Percentiles rank a stretch among this genome's conserved stretches.
Conservation (phyloP, 1,140 invertebrate genomes). For the Hypsibius dujardini region DNA sequence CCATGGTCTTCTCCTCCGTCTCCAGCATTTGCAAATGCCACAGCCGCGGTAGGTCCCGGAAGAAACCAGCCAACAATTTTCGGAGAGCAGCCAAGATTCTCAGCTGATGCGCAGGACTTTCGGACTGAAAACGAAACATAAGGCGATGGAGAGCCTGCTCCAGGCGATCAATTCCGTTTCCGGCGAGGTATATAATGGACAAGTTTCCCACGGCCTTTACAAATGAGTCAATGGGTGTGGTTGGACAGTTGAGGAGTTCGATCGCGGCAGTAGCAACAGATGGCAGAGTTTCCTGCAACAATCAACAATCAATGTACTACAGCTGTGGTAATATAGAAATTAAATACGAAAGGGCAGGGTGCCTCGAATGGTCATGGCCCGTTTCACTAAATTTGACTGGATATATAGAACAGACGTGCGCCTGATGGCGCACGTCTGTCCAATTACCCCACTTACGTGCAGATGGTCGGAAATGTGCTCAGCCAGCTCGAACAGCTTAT, state of each 20-base stretch:
- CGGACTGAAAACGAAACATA: neutral
- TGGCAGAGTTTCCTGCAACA: slow-evolving; percentile 1
- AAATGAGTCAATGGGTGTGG: neutral
- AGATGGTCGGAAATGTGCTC: neutral
- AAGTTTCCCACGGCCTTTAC: neutral
- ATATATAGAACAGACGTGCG: no score
- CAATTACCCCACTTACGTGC: no score
- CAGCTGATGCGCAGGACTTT: neutral
- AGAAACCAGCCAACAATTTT: neutral
- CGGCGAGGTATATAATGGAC: neutral
- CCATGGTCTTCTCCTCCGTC: neutral
- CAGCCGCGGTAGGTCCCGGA: neutral
- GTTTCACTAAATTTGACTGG: no score
- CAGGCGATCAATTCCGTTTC: neutral
- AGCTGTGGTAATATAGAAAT: no score
- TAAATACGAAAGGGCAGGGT: no score
- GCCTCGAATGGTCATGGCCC: no score
- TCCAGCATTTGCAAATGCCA: neutral
- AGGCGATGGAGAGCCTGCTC: neutral
- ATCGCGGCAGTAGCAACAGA: neutral
- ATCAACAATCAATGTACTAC: no score
- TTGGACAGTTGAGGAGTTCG: neutral
- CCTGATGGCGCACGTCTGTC: no score
- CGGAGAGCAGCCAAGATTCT: neutral
- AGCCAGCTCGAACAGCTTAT: neutral